Evolutionary conservation across 2,113 vertebrate genomes (phyloP), one percentile per base, ranked within the genome.

Genomic region (Hystrix cristata): DNA sequence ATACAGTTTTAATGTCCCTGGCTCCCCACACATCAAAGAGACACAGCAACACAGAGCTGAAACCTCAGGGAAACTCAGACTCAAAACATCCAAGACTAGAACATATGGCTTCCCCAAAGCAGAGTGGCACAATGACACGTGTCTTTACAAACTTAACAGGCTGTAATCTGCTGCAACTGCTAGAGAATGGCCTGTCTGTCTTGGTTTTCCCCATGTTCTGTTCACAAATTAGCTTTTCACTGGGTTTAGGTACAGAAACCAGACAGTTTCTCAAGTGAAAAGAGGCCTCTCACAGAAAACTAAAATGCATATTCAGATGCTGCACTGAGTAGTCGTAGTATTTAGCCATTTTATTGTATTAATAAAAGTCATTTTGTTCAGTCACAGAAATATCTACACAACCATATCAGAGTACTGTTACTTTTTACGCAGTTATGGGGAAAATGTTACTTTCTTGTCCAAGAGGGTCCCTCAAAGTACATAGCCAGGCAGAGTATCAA

Each of bases 211-310:
- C 65, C 64, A 78, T 51, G 7, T 25, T 81, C 76, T 85, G 15
- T 83, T 93, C 74, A 62, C 59, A 92, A 95, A 85, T 15, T 72
- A 92, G 88, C 64, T 95, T 92, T 91, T 96, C 83, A 96, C 55
- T 87, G 60, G 48, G n/a, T 87, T 71, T 85, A 92, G 55, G 59
- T 94, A 13, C 80, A 27, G 76, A 95, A 90, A 94, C 29, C 84
- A 94, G 51, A 92, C 10, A 67, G 53, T 48, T 85, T 92, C 91
- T 62, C 29, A 96, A 71, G 59, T 43, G 62, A 92, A 91, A 76
- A 72, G 62, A 89, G 27, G 7, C 14, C 83, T 92, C 53, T 93
- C 71, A 89, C 71, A 91, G 74, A 46, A 55, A 96, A 72, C 62
- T 27, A 48, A 64, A 97, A 64, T 38, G 72, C 13, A 85, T 67